phyloP scores from a whole-genome alignment of 2,888 invertebrate genomes.

The Eilema depressum region DNA sequence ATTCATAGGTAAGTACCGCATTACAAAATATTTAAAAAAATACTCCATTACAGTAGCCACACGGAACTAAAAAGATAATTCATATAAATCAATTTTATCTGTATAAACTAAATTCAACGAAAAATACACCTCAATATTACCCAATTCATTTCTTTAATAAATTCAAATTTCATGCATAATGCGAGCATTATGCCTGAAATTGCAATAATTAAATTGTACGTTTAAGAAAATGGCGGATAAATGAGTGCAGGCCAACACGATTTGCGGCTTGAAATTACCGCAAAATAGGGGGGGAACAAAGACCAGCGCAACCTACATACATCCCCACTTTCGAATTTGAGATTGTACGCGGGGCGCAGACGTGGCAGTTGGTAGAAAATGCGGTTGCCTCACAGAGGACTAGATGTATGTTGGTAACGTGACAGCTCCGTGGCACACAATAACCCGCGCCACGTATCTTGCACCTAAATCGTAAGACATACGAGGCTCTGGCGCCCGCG shows the following conservation, averaged over 20 bases:
- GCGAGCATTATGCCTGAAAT: conserved; percentile 30
- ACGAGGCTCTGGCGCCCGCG: no score
- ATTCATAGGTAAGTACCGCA: no score
- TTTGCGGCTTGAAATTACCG: conserved; percentile 63
- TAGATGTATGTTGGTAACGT: conserved; percentile 24
- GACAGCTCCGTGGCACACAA: no score
- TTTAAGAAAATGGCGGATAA: conserved; percentile 41
- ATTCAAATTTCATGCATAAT: conserved; percentile 35
- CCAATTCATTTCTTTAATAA: conserved; percentile 18
- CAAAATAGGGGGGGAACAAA: conserved; percentile 68
- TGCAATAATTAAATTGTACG: conserved; percentile 32
- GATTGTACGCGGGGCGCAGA: conserved; percentile 53
- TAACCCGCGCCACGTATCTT: no score
- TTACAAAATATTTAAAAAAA: no score
- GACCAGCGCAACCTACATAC: conserved; percentile 77
- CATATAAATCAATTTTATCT: conserved; percentile 8
- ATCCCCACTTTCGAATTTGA: conserved; percentile 71
- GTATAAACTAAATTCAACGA: conserved; percentile 13
- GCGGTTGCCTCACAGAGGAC: conserved; percentile 15
- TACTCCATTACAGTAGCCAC: neutral
- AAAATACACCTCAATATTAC: neutral
- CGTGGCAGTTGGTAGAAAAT: conserved; percentile 46
- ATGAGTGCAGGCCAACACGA: conserved; percentile 53
- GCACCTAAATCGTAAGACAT: no score
- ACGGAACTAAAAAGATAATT: conserved; percentile 8